These are phyloP conservation scores for Leucoraja ocellata DNA, from an alignment of 2,797 vertebrate genomes.

Conservation along the genomic window DNA sequence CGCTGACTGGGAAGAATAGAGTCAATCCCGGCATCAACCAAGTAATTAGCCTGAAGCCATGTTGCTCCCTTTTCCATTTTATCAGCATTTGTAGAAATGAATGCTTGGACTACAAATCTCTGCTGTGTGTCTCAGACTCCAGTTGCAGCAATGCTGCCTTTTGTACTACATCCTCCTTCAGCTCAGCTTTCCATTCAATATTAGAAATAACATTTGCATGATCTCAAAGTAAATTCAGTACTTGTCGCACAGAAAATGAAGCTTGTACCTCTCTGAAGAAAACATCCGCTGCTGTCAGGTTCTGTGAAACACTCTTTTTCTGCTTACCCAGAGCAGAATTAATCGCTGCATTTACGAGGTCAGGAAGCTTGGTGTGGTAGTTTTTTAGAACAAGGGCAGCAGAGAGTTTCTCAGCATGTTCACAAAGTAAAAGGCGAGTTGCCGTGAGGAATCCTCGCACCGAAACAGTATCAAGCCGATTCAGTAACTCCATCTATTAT, in stretches of 20 bases:
- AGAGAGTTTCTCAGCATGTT: conserved; percentile 84
- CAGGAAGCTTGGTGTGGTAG: conserved; percentile 72
- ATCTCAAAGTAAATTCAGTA: not conserved
- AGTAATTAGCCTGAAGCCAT: too few species aligned
- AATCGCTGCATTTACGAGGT: conserved; percentile 75
- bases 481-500: conserved; percentile 75
- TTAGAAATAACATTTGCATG: not conserved
- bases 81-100: too few species aligned
- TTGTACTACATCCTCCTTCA: not conserved
- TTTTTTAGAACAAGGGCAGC: conserved; percentile 83
- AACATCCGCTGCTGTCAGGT: conserved; percentile 81
- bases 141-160: not conserved
- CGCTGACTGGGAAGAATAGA: too few species aligned
- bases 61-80: too few species aligned
- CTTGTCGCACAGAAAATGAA: not conserved
- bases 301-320: conserved; percentile 57
- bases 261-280: conserved; percentile 84
- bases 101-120: not conserved
- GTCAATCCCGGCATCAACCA: too few species aligned
- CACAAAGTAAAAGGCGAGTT: conserved; percentile 77
- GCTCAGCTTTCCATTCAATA: not conserved
- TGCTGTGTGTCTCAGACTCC: not conserved
- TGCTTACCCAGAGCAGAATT: conserved; percentile 63
- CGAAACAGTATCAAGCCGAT: conserved; percentile 60
- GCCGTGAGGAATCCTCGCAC: conserved; percentile 67